Conservation (phyloP, 1,140 invertebrate genomes). For the Phymastichus coffea region DNA sequence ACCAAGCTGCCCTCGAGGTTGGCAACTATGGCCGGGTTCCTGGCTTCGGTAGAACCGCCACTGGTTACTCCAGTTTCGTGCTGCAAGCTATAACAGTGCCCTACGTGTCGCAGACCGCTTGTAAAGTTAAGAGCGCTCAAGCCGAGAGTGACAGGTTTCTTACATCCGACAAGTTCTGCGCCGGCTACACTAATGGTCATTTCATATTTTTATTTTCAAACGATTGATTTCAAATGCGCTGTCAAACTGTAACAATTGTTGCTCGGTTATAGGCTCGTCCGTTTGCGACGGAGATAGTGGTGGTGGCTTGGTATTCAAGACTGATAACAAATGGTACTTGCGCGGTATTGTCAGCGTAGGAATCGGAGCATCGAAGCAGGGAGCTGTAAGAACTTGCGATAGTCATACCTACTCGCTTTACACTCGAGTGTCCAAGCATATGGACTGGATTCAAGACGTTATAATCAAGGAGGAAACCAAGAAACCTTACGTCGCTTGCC, state of each 20-base stretch:
- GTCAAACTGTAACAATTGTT: too few species aligned
- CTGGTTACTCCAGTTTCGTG: constrained; percentile 35
- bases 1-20: constrained; percentile 32
- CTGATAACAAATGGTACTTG: constrained; percentile 42
- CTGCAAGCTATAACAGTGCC: constrained; percentile 46
- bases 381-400: constrained; percentile 37
- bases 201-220: neutral
- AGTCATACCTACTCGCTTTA: constrained; percentile 47
- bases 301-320: constrained; percentile 47
- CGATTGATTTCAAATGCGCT: too few species aligned
- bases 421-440: constrained; percentile 44
- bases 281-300: constrained; percentile 54
- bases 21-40: constrained; percentile 45
- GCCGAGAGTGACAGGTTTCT: constrained; percentile 35
- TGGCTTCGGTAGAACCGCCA: constrained; percentile 49
- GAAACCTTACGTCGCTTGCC: constrained; percentile 25
- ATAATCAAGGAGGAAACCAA: constrained; percentile 35
- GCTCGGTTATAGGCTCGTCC: constrained; percentile 48
- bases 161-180: constrained; percentile 51
- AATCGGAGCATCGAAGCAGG: constrained; percentile 31
- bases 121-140: constrained; percentile 30
- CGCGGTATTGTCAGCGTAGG: constrained; percentile 50
- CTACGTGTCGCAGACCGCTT: constrained; percentile 37
- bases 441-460: constrained; percentile 46
- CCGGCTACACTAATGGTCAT: constrained; percentile 50